Conservation (phyloP, 2,797 vertebrate species). For the Rhinogobio ventralis region DNA sequence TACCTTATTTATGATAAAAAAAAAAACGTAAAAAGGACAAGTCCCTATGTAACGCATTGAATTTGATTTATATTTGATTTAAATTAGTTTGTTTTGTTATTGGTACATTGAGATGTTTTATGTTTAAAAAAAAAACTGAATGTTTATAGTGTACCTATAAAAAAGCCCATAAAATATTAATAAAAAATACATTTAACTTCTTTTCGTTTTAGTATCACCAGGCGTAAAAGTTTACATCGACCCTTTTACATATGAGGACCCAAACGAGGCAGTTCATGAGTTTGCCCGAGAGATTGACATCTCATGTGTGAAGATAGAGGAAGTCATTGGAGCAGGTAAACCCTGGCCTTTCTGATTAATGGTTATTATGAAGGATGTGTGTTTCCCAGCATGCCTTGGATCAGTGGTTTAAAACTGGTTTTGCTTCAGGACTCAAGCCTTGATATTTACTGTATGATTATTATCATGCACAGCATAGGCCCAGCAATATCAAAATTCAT, state of each 20-base stretch:
- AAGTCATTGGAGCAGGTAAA: conserved; percentile 98
- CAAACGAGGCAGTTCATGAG: conserved; percentile 95
- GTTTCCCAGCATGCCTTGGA: background rate
- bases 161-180: background rate
- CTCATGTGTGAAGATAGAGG: conserved; percentile 98
- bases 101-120: background rate
- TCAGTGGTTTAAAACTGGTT: conserved; percentile 19
- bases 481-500: background rate
- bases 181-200: background rate
- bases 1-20: background rate
- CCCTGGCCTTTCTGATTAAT: conserved; percentile 28
- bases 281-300: conserved; percentile 99
- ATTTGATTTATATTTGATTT: too few relatives aligned
- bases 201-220: conserved; percentile 84
- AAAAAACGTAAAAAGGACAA: background rate
- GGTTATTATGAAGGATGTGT: background rate
- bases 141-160: background rate
- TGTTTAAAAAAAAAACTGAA: too few relatives aligned
- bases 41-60: background rate
- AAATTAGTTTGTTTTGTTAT: too few relatives aligned
- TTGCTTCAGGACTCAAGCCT: background rate
- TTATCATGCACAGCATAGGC: background rate
- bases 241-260: conserved; percentile 98
- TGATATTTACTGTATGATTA: background rate
- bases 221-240: conserved; percentile 98